Evolutionary conservation across 2,797 vertebrate genomes (phyloP).

Genomic region (Coreius guichenoti): DNA sequence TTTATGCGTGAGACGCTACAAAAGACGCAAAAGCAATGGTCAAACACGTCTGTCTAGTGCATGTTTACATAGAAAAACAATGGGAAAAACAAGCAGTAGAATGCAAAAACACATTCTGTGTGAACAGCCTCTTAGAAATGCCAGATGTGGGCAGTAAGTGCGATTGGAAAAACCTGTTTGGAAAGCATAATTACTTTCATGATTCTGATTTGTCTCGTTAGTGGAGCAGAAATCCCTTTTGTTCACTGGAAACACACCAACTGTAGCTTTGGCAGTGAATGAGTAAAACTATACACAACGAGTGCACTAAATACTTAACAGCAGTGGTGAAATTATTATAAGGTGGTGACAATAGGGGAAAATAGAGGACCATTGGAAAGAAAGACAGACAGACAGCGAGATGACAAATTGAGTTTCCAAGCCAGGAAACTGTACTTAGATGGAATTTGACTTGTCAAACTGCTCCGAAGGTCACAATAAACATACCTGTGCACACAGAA

Average conservation of each 20-base stretch:
- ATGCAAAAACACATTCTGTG: neutral
- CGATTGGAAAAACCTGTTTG: neutral
- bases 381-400: neutral
- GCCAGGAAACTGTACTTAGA: slow-evolving; percentile 20
- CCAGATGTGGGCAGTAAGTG: neutral
- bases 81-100: neutral
- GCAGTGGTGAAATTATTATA: neutral
- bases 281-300: neutral
- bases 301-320: neutral
- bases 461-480: slow-evolving; percentile 12
- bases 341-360: neutral
- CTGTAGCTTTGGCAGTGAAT: slow-evolving; percentile 7
- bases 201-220: slow-evolving; percentile 1
- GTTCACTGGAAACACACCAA: neutral
- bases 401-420: slow-evolving; percentile 22
- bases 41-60: neutral
- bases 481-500: slow-evolving; percentile 6
- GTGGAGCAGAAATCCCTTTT: neutral
- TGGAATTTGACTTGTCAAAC: slow-evolving; percentile 20
- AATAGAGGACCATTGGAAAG: neutral
- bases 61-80: neutral
- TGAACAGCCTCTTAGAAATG: neutral
- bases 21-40: neutral
- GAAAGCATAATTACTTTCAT: neutral
- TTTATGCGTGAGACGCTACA: neutral